Evolutionary conservation across 2,797 vertebrate genomes (phyloP).

Genomic region (Pangasius macronema): DNA sequence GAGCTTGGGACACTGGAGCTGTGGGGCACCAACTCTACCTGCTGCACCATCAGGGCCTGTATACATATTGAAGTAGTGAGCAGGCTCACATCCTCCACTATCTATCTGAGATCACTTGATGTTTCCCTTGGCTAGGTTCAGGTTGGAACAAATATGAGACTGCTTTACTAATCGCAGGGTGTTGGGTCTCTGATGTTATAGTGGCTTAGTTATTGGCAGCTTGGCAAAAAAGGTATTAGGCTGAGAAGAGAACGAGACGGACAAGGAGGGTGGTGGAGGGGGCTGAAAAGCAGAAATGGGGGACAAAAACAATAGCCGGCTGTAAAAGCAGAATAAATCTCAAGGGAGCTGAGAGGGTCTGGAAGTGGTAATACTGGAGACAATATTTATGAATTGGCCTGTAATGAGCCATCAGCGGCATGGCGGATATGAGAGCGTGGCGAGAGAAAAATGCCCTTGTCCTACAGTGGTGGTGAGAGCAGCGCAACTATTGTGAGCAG

Average conservation of each 20-base stretch:
- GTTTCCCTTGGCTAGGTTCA: conserved; percentile 72
- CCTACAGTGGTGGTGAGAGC: conserved; percentile 58
- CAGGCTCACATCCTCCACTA: not conserved
- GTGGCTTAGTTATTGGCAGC: conserved; percentile 7
- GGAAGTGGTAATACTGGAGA: conserved; percentile 59
- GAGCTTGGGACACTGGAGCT: not conserved
- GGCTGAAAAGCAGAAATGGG: conserved; percentile 51
- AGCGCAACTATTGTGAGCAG: conserved; percentile 57
- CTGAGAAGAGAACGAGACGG: not conserved
- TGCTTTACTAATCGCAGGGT: conserved; percentile 48
- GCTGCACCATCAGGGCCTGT: not conserved
- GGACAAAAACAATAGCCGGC: conserved; percentile 58
- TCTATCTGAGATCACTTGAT: conserved; percentile 62
- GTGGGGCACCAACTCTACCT: not conserved
- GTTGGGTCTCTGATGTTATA: not conserved
- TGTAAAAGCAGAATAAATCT: conserved; percentile 63
- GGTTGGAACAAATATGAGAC: conserved; percentile 66
- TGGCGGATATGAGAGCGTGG: conserved; percentile 63
- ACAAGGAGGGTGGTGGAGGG: conserved; percentile 5
- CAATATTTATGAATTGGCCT: conserved; percentile 71
- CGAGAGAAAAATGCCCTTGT: conserved; percentile 68
- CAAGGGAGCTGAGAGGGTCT: conserved; percentile 52
- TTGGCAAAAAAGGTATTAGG: conserved; percentile 14
- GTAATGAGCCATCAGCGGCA: conserved; percentile 69
- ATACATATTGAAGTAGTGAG: not conserved